Base-by-base conservation (phyloP, 2,113 vertebrate species). In the Leptobrachium leishanense region DNA sequence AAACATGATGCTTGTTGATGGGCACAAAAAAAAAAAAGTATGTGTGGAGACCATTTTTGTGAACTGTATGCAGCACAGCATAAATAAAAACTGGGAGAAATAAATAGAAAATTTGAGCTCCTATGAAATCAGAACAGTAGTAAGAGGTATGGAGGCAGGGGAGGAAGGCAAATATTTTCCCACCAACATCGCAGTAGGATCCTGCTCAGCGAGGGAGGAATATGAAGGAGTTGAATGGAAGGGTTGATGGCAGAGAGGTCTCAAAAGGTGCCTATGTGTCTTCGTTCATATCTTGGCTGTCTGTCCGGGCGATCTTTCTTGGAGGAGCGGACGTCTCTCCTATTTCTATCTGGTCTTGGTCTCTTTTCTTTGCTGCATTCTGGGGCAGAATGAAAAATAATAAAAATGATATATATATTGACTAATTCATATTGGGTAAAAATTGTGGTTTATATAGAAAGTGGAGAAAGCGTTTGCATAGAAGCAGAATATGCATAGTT, bases 221-320 rank as follows among this genome's bases (percentile, higher is more conserved):
- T 72, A 76, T 71, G 75, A 79, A 86, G 85, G 76, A 73, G 75
- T 85, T 86, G 87, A 87, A 81, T 81, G 82, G 68, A 69, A 74
- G 64, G 55, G 75, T 57, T 31, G 20, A 31, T 31, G 20, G 20
- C 20, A 31, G 20, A 31, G 20, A 31, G 20, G 20, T 31, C 69
- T 53, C 1, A 9, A 31, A 20, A 79, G 80, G 84, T 87, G 67
- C 84, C 86, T 98, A 99, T 85, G 97, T 97, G 93, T 99, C 97
- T 86, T 98, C 97, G 2, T 93, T 98, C 98, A 98, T 98, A 86
- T 99, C 98, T 84, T 98, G 97, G 91, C 98, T 98, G 85, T 97
- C 98, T 86, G 96, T 97, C 88, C 98, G 92, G 31, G 97, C 96
- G 41, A 99, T 96, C 88, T 99, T 99, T 82, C 96, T 92, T 0